phyloP scores from a whole-genome alignment of 2,113 vertebrate species.

The Pseudois nayaur region DNA sequence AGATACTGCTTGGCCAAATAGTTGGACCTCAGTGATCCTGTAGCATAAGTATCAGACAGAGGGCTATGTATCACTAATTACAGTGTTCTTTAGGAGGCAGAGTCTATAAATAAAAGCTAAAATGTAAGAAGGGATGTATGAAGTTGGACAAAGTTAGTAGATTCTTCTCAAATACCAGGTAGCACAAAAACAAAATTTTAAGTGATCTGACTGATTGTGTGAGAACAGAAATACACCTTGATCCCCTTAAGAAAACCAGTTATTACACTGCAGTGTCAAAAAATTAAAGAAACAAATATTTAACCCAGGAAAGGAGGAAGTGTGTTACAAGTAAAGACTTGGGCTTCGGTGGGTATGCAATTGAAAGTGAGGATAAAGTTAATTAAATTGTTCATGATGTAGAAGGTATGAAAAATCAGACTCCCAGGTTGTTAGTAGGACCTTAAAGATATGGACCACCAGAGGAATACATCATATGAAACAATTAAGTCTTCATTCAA shows the following conservation, averaged over 20 bases:
- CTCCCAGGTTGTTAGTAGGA: background rate
- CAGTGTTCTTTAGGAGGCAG: background rate
- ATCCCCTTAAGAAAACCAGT: background rate
- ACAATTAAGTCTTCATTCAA: background rate
- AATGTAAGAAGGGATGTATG: background rate
- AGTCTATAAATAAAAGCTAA: background rate
- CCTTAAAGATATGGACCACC: background rate
- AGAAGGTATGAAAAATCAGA: background rate
- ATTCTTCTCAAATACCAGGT: background rate
- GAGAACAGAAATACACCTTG: background rate
- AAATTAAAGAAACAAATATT: background rate
- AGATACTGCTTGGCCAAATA: background rate
- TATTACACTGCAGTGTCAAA: background rate
- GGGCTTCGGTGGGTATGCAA: background rate
- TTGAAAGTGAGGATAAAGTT: background rate
- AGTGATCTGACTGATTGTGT: background rate
- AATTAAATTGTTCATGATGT: background rate
- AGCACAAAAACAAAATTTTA: background rate
- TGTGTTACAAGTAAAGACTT: background rate
- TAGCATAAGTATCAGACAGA: background rate
- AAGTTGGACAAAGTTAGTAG: background rate
- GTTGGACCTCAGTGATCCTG: background rate
- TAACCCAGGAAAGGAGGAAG: background rate
- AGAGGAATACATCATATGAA: background rate
- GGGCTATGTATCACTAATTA: background rate